Base-by-base conservation (phyloP, 2,797 vertebrate species). In the Aphelocoma californica region DNA sequence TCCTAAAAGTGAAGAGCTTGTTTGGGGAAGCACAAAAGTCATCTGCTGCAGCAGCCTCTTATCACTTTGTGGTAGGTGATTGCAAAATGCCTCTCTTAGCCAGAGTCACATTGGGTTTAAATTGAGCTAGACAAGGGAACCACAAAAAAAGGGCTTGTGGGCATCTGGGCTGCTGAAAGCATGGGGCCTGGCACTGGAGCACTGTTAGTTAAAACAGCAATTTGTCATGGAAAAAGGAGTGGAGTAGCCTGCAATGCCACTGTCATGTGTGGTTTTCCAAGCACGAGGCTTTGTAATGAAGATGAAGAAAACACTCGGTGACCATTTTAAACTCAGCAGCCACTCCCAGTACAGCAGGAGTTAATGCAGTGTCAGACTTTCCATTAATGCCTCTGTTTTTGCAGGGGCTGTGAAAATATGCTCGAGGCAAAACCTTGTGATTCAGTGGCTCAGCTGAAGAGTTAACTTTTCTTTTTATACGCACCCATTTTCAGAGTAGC, bases 361-460 rank as follows among this genome's bases (percentile, higher is more conserved):
- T 94, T 95, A 95, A 85, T 3, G 32, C 16, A 80, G 86, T 6
- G n/a, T 96, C 93, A 89, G 81, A 92, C 65, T 97, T 97, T 96
- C 97, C 96, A 89, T 90, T 90, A 95, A 66, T 91, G 96, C 93
- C 94, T 93, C 88, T 40, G 36, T 50, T 93, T 97, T 96, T 47
- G 69, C 91, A 45, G 86, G 95, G 88, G 57, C 3, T 90, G 24
- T 91, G 92, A 90, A 56, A 73, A 87, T 86, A 86, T 67, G 94
- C 96, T 94, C 1, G 15, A 17, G 93, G 96, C 87, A 58, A 90
- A 88, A 94, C 47, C 86, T 92, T 73, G 82, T 95, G 92, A 72
- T 89, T 74, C 47, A 67, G 86, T 2, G 3, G 66, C 93, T 95
- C 81, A 50, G 91, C 73, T 67, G 66, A 91, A 95, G 91, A 97